phyloP scores from a whole-genome alignment of 2,797 vertebrate genomes.

The Crotalus adamanteus region DNA sequence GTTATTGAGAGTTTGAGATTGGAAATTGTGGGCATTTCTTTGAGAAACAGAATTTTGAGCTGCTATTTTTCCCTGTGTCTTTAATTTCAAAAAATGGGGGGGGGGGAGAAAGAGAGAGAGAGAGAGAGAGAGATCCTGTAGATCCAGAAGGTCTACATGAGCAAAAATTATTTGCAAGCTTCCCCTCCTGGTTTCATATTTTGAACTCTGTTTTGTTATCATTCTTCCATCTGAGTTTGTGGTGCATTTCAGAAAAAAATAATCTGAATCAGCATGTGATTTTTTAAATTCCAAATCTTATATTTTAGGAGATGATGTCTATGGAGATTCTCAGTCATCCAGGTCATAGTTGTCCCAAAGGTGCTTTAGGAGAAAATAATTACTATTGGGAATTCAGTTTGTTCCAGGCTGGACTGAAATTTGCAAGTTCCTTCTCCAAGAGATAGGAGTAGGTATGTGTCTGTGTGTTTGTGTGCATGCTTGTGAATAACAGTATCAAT shows the following conservation, averaged over 20 bases:
- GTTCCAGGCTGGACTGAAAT: neutral
- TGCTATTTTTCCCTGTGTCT: neutral
- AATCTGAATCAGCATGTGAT: neutral
- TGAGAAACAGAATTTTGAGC: neutral
- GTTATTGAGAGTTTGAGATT: neutral
- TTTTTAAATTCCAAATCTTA: neutral
- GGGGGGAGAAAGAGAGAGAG: neutral
- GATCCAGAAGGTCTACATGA: neutral
- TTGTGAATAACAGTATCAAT: neutral
- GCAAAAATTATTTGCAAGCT: neutral
- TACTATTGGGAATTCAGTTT: neutral
- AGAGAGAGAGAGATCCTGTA: neutral
- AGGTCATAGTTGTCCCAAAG: too few relatives aligned
- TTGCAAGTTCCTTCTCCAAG: neutral
- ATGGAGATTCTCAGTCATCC: too few relatives aligned
- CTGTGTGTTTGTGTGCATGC: neutral
- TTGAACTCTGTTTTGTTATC: neutral
- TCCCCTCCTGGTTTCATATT: neutral
- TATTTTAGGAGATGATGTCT: neutral
- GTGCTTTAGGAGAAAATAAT: neutral
- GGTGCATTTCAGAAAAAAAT: neutral
- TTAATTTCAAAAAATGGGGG: neutral
- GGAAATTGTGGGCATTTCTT: neutral
- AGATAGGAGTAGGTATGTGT: neutral
- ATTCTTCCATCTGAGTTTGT: neutral